A percentile compares a stretch with the other conserved stretches of the same genome.
Evolutionary conservation across 2,797 vertebrate species (phyloP).

Genomic region (Chaetodon trifasciatus): DNA sequence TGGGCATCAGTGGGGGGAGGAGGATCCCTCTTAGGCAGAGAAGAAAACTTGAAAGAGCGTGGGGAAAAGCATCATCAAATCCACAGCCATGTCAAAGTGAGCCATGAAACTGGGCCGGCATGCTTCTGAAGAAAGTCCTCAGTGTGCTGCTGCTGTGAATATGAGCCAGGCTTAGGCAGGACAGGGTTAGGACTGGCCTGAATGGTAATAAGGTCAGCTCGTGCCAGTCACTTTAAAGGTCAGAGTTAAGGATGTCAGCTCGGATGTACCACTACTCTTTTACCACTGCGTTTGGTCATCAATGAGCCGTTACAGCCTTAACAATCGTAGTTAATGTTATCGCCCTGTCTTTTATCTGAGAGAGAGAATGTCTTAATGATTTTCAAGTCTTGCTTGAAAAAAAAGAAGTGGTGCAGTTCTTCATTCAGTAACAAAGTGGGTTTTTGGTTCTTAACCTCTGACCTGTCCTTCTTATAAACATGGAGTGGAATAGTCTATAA

Average conservation of each 20-base stretch:
- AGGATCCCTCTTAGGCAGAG: slow-evolving; percentile 54
- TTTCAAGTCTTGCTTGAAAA: neutral
- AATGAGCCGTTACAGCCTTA: neutral
- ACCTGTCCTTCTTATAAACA: neutral
- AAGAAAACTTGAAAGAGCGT: slow-evolving; percentile 51
- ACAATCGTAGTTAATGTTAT: neutral
- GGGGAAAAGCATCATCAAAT: slow-evolving; percentile 57
- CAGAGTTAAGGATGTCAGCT: slow-evolving; percentile 26
- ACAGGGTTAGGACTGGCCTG: slow-evolving; percentile 51
- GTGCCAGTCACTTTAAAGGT: slow-evolving; percentile 9
- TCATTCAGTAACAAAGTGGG: neutral
- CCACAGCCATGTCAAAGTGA: slow-evolving; percentile 65
- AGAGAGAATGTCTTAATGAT: neutral
- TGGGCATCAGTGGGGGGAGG: slow-evolving; percentile 39
- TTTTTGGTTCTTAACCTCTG: neutral
- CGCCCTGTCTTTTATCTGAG: neutral
- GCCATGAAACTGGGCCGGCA: slow-evolving; percentile 64
- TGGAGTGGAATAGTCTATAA: neutral
- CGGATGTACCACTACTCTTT: neutral
- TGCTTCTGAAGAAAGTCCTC: slow-evolving; percentile 61
- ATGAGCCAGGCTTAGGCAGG: slow-evolving; percentile 54
- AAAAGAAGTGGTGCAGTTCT: neutral
- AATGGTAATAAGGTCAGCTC: slow-evolving; percentile 60
- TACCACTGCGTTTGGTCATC: neutral
- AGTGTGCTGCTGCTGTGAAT: slow-evolving; percentile 61